Evolutionary conservation across 1,140 invertebrate species (phyloP).

Genomic region (Mactra quadrangularis): DNA sequence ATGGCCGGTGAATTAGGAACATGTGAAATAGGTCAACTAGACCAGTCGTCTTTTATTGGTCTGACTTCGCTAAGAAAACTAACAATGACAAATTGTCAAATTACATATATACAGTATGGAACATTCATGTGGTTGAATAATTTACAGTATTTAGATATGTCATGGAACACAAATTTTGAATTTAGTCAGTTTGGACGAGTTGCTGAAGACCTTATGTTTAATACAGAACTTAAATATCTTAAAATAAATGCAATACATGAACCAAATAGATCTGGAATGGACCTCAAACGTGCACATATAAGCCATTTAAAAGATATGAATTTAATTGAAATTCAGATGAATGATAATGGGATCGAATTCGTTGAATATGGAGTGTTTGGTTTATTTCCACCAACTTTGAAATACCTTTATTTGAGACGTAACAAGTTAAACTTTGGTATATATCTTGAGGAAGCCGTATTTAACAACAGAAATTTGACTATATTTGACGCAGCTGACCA

Average conservation of each 20-base stretch:
- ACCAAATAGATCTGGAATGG: constrained; percentile 24
- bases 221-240: constrained; percentile 16
- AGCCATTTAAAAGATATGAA: constrained; percentile 14
- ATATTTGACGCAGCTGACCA: constrained; percentile 43
- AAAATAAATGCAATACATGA: constrained; percentile 33
- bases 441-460: constrained; percentile 13
- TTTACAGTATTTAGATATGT: constrained; percentile 27
- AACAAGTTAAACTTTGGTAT: constrained; percentile 22
- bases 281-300: background rate
- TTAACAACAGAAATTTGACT: constrained; percentile 29
- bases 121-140: constrained; percentile 4
- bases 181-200: constrained; percentile 8
- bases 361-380: constrained; percentile 21
- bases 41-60: constrained; percentile 21
- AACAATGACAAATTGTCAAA: constrained; percentile 12
- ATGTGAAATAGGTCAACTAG: constrained; percentile 21
- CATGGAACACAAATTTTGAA: constrained; percentile 24
- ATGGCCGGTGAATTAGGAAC: background rate
- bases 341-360: constrained; percentile 39
- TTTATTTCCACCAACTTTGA: constrained; percentile 18
- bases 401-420: constrained; percentile 9
- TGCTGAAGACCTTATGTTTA: constrained; percentile 3
- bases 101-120: background rate
- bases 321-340: constrained; percentile 37
- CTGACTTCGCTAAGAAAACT: constrained; percentile 8